Evolutionary conservation across 2,113 vertebrate species (phyloP), one percentile per base, ranked within the genome.

Genomic region (Elgaria multicarinata): DNA sequence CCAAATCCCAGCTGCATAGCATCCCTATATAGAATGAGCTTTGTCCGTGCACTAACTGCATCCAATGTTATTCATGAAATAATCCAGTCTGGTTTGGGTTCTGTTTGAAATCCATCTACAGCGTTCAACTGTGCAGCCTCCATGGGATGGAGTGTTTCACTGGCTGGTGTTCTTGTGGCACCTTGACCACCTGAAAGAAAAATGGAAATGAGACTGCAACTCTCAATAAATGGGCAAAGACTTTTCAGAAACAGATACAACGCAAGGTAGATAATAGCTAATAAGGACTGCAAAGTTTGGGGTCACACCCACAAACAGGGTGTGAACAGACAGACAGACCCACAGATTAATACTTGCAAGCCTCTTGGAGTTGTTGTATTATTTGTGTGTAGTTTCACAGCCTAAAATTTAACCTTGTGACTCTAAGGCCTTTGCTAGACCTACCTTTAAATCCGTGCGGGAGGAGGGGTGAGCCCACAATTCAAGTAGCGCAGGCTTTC

Each of bases 131-230:
- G 90, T 86, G 53, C 92, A 71, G 94, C 94, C 93, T 92, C 92
- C 92, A 91, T 89, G 86, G 92, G 92, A 84, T 50, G 79, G 74
- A 42, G 67, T 39, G 0, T 87, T 0, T 74, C 91, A 36, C 82
- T 92, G 76, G 88, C 87, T 79, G 91, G 26, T 24, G 58, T 95
- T 94, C 94, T 94, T 79, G 89, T 95, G 91, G 94, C 94, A 95
- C 87, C 93, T 94, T 95, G 92, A 94, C 95, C 93, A 96, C 94
- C 94, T 96, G 94, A 92, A 94, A 95, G 91, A 94, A 94, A 96
- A 92, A 95, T 94, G 93, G 92, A 95, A 95, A 96, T 93, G 77
- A 95, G 93, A 93, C 89, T 94, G 91, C 16, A 14, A 79, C 90
- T 33, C 89, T 82, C 87, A 91, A 92, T 92, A 94, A 92, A 94